Conservation (phyloP, 2,797 vertebrate genomes). For the Podarcis lilfordi region DNA sequence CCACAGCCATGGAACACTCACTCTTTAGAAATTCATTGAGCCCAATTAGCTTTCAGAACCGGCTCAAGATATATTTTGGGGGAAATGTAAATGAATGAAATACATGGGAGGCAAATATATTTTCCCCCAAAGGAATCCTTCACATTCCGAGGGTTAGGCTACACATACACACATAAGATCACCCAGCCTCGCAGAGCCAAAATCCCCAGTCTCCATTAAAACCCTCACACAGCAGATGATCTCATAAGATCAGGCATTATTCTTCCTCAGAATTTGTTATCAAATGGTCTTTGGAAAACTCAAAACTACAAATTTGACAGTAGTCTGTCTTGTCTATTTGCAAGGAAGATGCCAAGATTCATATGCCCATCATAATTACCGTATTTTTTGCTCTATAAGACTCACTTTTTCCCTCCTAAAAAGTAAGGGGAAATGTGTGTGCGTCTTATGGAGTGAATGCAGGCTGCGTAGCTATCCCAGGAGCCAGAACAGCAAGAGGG, state of each 20-base stretch:
- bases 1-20: not conserved
- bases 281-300: not conserved
- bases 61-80: not conserved
- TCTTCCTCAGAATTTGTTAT: not conserved
- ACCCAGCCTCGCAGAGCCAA: not conserved
- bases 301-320: not conserved
- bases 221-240: not conserved
- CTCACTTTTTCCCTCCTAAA: too few relatives aligned
- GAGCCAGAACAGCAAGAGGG: too few relatives aligned
- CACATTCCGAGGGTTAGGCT: not conserved
- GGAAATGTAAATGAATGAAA: not conserved
- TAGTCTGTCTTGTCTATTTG: not conserved
- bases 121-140: not conserved
- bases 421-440: too few relatives aligned
- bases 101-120: not conserved
- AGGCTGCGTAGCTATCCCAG: too few relatives aligned
- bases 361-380: not conserved
- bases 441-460: too few relatives aligned
- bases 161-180: too few relatives aligned
- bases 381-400: too few relatives aligned
- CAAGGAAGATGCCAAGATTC: not conserved
- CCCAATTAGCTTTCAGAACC: not conserved
- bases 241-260: not conserved
- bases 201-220: not conserved
- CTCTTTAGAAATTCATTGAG: not conserved